Percentiles rank a stretch among this genome's conserved stretches.
These are phyloP conservation scores for Simalia tracyae DNA, from an alignment of 2,797 vertebrate species.

Conservation along the genomic window DNA sequence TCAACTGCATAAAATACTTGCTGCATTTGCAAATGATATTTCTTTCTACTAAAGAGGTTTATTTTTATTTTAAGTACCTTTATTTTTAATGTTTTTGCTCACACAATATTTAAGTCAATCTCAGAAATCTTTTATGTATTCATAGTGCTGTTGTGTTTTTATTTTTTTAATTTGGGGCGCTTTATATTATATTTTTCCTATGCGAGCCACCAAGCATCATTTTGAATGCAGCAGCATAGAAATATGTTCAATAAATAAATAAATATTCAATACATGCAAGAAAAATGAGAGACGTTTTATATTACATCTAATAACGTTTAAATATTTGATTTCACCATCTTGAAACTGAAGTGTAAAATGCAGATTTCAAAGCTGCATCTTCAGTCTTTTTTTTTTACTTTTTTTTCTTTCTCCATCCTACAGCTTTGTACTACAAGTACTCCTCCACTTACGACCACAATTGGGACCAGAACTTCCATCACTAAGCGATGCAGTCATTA, in stretches of 20 bases:
- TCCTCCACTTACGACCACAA: no score
- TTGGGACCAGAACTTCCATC: no score
- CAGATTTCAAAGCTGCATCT: not conserved
- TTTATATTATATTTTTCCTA: not conserved
- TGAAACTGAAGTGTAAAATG: not conserved
- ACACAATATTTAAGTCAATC: slow-evolving; percentile 39
- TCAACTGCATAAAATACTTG: slow-evolving; percentile 44
- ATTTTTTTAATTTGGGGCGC: not conserved
- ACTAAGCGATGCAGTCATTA: no score
- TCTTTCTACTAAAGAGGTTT: slow-evolving; percentile 8
- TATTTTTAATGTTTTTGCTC: slow-evolving; percentile 51
- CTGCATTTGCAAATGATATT: slow-evolving; percentile 35
- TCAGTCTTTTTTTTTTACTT: not conserved
- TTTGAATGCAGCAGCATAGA: not conserved
- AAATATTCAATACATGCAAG: not conserved
- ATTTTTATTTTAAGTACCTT: slow-evolving; percentile 48
- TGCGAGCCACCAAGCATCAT: not conserved
- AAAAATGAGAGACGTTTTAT: slow-evolving; percentile 24
- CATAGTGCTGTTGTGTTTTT: not conserved
- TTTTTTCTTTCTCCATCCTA: not conserved
- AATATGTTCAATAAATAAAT: not conserved
- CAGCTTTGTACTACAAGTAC: not conserved
- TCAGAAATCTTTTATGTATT: slow-evolving; percentile 21
- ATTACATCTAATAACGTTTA: not conserved
- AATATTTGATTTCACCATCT: not conserved